Evolutionary conservation across 2,113 vertebrate genomes (phyloP), one percentile per base, ranked within the genome.

Genomic region (Colius striatus): DNA sequence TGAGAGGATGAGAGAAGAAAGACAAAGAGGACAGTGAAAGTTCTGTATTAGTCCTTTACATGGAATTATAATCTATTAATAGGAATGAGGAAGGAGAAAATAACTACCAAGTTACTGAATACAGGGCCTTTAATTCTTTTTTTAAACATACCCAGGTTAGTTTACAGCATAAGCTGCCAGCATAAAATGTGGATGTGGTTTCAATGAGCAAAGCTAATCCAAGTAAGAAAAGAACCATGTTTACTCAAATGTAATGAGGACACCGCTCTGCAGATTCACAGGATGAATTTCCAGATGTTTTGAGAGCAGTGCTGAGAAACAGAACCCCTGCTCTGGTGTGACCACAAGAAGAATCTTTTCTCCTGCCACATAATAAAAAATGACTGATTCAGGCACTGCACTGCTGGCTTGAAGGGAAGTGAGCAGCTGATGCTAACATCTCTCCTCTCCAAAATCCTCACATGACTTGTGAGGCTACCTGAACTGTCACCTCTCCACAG

Each of bases 151-250:
- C 41, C 32, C 14, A 8, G 9, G 15, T 75, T 72, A 88, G n/a
- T 87, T 95, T 84, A 63, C 26, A 86, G 34, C 50, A 45, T 51
- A 81, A 90, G 25, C 72, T 94, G 65, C 47, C 51, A 58, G 47
- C 55, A 74, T 16, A 85, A 91, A 91, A 86, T 75, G 50, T 84
- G 68, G 68, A 92, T 87, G 87, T 95, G 82, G 89, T 95, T 97
- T 94, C 89, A 72, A 34, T n/a, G 47, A 94, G 19, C 29, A 80
- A 43, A 63, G 11, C 10, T 81, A 88, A 73, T 75, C 43, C 73
- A 89, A 86, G 55, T 30, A 66, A 55, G 68, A 58, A 80, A 87
- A 90, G 30, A 68, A 25, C 15, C 76, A 50, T 90, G 66, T 85
- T 94, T 93, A 93, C 75, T 66, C 65, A 93, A 81, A 89, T 27